Percentiles rank a stretch among this genome's conserved stretches.
Evolutionary conservation across 2,113 vertebrate species (phyloP).

Genomic region (Anseranas semipalmata): DNA sequence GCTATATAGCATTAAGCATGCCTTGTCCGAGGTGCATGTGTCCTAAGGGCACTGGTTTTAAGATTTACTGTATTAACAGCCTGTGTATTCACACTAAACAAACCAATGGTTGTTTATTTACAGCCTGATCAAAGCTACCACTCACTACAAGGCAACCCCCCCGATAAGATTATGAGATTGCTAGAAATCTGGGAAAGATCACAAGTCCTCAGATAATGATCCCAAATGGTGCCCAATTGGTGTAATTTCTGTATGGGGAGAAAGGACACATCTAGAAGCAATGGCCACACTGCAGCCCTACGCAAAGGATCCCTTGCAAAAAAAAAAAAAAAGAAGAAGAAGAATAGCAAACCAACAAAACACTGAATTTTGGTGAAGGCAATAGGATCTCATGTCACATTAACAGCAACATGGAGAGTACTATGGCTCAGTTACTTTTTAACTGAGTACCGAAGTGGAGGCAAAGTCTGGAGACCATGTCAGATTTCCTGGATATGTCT

Average conservation of each 20-base stretch:
- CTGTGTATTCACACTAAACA: not conserved
- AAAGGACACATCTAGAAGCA: not conserved
- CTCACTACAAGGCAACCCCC: not conserved
- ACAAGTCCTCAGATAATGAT: not conserved
- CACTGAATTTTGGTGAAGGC: not conserved
- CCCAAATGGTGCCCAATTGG: not conserved
- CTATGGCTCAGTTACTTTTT: not conserved
- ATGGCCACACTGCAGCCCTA: not conserved
- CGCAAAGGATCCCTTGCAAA: not conserved
- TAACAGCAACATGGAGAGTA: not conserved
- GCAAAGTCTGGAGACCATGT: not conserved
- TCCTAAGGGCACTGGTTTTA: not conserved
- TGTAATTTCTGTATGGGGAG: not conserved
- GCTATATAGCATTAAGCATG: not conserved
- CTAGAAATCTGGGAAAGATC: not conserved
- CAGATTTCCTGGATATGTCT: not conserved
- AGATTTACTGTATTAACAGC: not conserved
- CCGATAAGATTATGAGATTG: not conserved
- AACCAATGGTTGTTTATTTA: not conserved
- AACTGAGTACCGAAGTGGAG: not conserved
- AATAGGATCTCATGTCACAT: not conserved
- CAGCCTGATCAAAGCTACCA: not conserved
- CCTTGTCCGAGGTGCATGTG: fast-evolving
- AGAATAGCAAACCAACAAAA: not conserved
- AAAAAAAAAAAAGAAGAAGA: no score